phyloP scores from a whole-genome alignment of 2,888 invertebrate genomes.

The Drosophila lacicola region DNA sequence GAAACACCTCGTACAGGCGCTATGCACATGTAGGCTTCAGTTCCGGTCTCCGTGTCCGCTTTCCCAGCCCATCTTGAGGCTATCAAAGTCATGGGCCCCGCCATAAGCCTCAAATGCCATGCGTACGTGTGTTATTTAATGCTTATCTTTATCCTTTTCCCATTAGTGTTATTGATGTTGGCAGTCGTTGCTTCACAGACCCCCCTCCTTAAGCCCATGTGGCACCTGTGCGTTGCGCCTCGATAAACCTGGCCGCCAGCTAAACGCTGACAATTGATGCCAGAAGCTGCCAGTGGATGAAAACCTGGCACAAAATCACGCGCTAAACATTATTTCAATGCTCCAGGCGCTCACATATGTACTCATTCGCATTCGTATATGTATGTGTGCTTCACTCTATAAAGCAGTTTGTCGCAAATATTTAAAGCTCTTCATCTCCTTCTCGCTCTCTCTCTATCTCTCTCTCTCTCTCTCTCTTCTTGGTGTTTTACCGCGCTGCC shows the following conservation, averaged over 20 bases:
- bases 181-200: constrained; percentile 46
- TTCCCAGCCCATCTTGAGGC: constrained; percentile 22
- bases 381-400: constrained; percentile 25
- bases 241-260: constrained; percentile 71
- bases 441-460: too few species aligned
- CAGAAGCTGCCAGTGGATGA: constrained; percentile 47
- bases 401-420: constrained; percentile 52
- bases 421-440: constrained; percentile 56
- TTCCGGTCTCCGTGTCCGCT: constrained; percentile 10
- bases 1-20: background rate
- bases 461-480: too few species aligned
- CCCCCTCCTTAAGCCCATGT: constrained; percentile 1
- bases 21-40: constrained; percentile 33
- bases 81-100: constrained; percentile 53
- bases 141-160: constrained; percentile 82
- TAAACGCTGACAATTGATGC: constrained; percentile 79
- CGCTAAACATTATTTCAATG: constrained; percentile 79
- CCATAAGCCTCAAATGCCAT: constrained; percentile 59
- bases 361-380: constrained; percentile 18
- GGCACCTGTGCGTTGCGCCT: constrained; percentile 35
- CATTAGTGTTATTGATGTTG: constrained; percentile 82
- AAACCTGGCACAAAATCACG: constrained; percentile 69
- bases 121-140: constrained; percentile 79
- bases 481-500: constrained; percentile 38
- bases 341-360: constrained; percentile 59